Percentiles rank a stretch among this genome's conserved stretches.
These are phyloP conservation scores for Xenus cinereus DNA, from an alignment of 2,113 vertebrate species.

Conservation along the genomic window DNA sequence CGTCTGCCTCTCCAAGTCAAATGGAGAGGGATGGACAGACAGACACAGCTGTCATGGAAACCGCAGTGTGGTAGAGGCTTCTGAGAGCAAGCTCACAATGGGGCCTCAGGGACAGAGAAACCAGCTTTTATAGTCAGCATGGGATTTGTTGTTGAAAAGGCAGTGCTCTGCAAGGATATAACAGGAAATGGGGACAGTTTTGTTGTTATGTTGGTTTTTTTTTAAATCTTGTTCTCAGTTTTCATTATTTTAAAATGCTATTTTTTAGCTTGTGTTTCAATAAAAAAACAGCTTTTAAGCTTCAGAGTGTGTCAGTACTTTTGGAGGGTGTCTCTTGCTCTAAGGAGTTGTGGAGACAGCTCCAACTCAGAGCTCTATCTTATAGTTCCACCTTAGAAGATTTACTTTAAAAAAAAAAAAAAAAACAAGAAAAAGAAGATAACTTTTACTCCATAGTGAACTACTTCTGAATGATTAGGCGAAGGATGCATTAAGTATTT, in stretches of 20 bases:
- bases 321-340: neutral
- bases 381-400: neutral
- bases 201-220: neutral
- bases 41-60: neutral
- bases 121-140: neutral
- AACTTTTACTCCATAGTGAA: neutral
- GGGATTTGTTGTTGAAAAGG: neutral
- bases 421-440: neutral
- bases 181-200: neutral
- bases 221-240: neutral
- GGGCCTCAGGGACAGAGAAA: neutral
- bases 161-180: neutral
- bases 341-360: neutral
- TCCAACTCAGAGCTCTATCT: neutral
- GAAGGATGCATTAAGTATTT: neutral
- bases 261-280: neutral
- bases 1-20: neutral
- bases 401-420: neutral
- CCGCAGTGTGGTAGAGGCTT: neutral
- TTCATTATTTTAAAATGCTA: neutral
- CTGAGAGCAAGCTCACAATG: neutral
- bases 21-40: neutral
- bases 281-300: neutral
- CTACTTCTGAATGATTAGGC: neutral
- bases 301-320: neutral